Base-by-base conservation (phyloP, 2,797 vertebrate species). In the Anguilla megastoma region DNA sequence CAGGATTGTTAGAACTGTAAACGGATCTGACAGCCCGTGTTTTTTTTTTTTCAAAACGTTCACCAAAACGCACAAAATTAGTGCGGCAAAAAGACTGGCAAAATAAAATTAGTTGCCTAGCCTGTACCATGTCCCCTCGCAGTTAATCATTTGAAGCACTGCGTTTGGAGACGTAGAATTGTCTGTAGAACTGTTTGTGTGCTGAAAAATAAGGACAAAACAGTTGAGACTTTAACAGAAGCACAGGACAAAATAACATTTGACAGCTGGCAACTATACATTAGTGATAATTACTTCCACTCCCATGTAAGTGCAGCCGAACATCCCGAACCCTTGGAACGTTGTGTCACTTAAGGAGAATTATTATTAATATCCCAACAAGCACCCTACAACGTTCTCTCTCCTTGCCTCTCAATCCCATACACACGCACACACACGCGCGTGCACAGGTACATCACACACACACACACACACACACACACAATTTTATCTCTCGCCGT, bases 181-280 rank as follows among this genome's bases (percentile, higher is more conserved):
- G 24, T 56, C 41, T 54, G 66, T 30, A 71, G 36, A 41, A 41
- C 16, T 79, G 74, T 30, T 36, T 71, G 60, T 56, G 50, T 45
- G 85, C 88, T 86, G 88, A 86, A 89, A 89, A 86, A 89, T 84
- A 84, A 89, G 33, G 85, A 50, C 74, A 86, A 83, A 87, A 86
- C 18, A 86, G 45, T 80, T 86, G 85, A 86, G 79, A 86, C 52
- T 86, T 76, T 21, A 18, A 86, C 85, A 86, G 27, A 84, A 45
- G 18, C 86, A 86, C 66, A 52, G 66, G 85, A 82, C 69, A 86
- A 41, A 27, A 88, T 45, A 63, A 84, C 74, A 74, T 50, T 76
- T 85, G 56, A 88, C 41, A 88, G 52, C 52, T 27, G 36, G 56
- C 87, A 86, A 84, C 30, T 48, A 85, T 84, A 63, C 66, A 71